Conservation (phyloP, 2,888 invertebrate genomes). For the Ophion ellenae region DNA sequence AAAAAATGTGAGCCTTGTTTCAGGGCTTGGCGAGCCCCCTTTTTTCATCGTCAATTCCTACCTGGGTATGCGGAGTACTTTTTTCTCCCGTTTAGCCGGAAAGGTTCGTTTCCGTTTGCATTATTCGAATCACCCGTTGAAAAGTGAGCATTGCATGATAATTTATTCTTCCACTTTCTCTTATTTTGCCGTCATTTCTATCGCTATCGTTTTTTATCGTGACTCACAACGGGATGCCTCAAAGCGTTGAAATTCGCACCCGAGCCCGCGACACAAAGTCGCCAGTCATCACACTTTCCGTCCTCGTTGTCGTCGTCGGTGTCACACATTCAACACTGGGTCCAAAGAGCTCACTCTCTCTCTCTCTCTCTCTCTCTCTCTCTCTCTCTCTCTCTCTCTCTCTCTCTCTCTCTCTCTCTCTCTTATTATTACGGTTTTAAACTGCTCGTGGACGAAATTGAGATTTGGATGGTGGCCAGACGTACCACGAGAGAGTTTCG, state of each 20-base stretch:
- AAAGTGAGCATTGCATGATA: neutral
- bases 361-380: neutral
- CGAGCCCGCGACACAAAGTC: slow-evolving; percentile 62
- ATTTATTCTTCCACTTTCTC: neutral
- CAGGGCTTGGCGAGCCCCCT: no score
- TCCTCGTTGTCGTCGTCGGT: slow-evolving; percentile 30
- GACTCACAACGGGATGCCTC: slow-evolving; percentile 22
- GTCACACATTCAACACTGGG: neutral
- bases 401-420: slow-evolving; percentile 23
- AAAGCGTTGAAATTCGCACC: slow-evolving; percentile 49
- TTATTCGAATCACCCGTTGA: neutral
- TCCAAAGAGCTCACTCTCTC: slow-evolving; percentile 11
- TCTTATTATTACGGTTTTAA: slow-evolving; percentile 33
- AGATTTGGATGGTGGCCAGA: slow-evolving; percentile 67
- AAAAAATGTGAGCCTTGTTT: no score
- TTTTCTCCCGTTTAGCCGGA: neutral
- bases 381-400: neutral
- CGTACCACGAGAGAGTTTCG: slow-evolving; percentile 53
- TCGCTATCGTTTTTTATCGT: slow-evolving; percentile 9
- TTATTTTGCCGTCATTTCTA: slow-evolving; percentile 1
- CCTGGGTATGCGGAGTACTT: neutral
- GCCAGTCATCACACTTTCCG: slow-evolving; percentile 66
- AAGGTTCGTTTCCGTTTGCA: neutral
- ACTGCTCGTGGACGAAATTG: slow-evolving; percentile 44
- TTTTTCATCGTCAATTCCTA: no score